Evolutionary conservation across 2,888 invertebrate species (phyloP), one percentile per base, ranked within the genome.

Genomic region (Cistogaster globosa): DNA sequence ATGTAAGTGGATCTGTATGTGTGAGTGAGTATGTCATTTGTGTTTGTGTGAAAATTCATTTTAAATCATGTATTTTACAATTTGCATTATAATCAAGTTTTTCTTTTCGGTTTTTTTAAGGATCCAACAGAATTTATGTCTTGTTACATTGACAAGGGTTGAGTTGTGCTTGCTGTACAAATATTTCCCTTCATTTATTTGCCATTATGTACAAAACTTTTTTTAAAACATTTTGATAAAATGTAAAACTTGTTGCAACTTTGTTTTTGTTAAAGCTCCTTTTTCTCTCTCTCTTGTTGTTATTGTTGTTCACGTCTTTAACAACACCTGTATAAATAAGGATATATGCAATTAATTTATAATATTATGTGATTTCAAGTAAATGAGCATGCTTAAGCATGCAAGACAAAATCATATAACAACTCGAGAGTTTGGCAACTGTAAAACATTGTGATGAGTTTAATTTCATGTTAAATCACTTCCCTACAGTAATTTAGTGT

Each of bases 271-370:
- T 42, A 45, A 36, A 69, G 63, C 69, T 63, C 14, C 69, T 55
- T 69, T 55, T 36, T n/a, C 16, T 20, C 42, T 16, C 8, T 11
- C 20, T 62, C 2, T 12, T 42, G 42, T 42, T 12, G 42, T 42
- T 42, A 12, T n/a, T 55, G 26, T 67, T 58, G 16, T 26, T 57
- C n/a, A n/a, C n/a, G 60, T n/a, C 18, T 65, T 72, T 32, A 57
- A 68, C 18, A 82, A 78, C 82, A 82, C 74, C 78, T 85, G 85
- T 26, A 71, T 78, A 85, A 85, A 82, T 69, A 78, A 68, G 68
- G 48, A 78, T 81, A 75, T 75, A 20, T 69, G 78, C 74, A 85
- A 85, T 78, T 81, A 85, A 78, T 78, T 85, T 85, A 63, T 68
- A 74, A 65, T 85, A 58, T 74, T 81, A 65, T 63, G 36, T 57